Percentiles rank a stretch among this genome's conserved stretches.
Conservation (phyloP, 2,797 vertebrate species). For the Phalanger gymnotis region DNA sequence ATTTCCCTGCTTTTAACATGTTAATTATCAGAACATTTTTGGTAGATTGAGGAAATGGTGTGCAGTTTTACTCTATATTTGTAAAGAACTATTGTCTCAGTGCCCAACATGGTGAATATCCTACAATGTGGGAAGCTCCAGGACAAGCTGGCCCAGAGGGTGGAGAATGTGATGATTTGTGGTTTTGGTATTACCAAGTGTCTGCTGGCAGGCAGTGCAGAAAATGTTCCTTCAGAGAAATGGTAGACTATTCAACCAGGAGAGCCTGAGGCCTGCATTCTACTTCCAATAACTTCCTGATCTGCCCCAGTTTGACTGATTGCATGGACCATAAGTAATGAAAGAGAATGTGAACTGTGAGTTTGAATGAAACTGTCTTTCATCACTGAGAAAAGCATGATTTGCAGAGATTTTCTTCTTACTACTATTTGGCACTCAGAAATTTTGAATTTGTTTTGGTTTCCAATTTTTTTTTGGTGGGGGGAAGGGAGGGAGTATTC, state of each 20-base stretch:
- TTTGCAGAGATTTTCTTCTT: neutral
- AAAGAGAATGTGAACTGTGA: conserved; percentile 47
- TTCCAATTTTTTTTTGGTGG: neutral
- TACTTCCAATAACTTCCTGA: conserved; percentile 55
- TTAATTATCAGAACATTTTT: conserved; percentile 72
- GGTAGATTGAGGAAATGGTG: conserved; percentile 57
- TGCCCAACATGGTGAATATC: conserved; percentile 80
- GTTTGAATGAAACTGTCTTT: conserved; percentile 32
- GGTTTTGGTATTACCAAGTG: conserved; percentile 82
- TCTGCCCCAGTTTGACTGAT: conserved; percentile 24
- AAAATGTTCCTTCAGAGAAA: conserved; percentile 73
- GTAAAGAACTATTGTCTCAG: conserved; percentile 76
- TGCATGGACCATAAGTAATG: conserved; percentile 12
- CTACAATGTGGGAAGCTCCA: conserved; percentile 68
- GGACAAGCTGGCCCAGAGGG: conserved; percentile 75
- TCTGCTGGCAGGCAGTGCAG: conserved; percentile 83
- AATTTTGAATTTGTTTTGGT: neutral
- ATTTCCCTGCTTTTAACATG: conserved; percentile 70
- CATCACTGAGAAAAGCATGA: neutral
- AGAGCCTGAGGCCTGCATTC: conserved; percentile 21
- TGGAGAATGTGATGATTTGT: conserved; percentile 82
- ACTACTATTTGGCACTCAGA: neutral
- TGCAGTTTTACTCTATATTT: conserved; percentile 70
- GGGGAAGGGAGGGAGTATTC: neutral
- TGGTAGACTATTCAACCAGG: conserved; percentile 52